Conservation (phyloP, 1,140 invertebrate species). For the Ceratitis capitata region DNA sequence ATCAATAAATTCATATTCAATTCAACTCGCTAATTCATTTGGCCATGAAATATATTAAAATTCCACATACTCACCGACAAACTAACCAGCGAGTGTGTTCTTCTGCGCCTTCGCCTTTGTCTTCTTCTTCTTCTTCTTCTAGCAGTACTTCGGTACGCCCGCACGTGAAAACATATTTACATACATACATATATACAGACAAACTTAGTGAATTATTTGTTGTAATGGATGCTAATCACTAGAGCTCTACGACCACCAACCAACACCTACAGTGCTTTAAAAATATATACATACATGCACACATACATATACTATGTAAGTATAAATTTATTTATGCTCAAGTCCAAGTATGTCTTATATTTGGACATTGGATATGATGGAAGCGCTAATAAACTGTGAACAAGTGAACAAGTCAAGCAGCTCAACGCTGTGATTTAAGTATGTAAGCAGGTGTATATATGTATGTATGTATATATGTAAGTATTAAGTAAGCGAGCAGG, state of each 20-base stretch:
- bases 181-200: neutral
- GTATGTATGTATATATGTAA: neutral
- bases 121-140: no score
- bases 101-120: neutral
- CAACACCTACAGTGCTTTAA: neutral
- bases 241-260: neutral
- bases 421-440: neutral
- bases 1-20: slow-evolving; percentile 34
- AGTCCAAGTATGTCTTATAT: neutral
- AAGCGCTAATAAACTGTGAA: neutral
- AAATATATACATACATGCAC: neutral
- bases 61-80: no score
- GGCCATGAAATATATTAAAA: slow-evolving; percentile 36
- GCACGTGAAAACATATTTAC: no score
- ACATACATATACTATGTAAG: no score
- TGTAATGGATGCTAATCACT: neutral
- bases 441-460: neutral
- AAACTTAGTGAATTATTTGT: neutral
- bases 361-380: neutral
- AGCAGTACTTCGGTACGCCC: no score
- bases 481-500: neutral
- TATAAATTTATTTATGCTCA: neutral
- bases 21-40: slow-evolving; percentile 35
- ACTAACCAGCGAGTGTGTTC: slow-evolving; percentile 32
- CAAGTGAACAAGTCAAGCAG: neutral